Conservation (phyloP, 1,140 invertebrate genomes). For the Globodera rostochiensis region DNA sequence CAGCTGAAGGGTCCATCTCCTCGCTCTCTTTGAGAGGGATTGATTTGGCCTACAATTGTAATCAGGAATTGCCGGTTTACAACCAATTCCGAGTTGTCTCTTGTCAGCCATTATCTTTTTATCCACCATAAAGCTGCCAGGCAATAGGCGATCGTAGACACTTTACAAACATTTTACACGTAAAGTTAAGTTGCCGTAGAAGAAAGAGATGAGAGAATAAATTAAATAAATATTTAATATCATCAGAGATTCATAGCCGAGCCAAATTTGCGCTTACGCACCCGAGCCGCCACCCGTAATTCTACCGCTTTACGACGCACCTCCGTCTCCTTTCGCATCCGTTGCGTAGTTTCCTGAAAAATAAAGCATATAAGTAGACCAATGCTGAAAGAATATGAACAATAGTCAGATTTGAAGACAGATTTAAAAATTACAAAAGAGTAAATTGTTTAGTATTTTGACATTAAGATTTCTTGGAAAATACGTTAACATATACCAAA, state of each 20-base stretch:
- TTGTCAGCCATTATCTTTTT: no score
- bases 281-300: constrained; percentile 3
- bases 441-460: neutral
- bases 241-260: constrained; percentile 14
- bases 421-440: neutral
- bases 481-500: constrained; percentile 5
- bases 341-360: constrained; percentile 3
- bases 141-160: no score
- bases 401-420: neutral
- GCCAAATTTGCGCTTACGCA: constrained; percentile 32
- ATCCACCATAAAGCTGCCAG: no score
- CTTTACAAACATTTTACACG: neutral
- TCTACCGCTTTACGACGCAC: constrained; percentile 8
- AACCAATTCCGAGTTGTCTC: no score
- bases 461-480: neutral
- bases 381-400: neutral
- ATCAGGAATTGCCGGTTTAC: no score
- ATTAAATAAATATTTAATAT: neutral
- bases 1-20: no score
- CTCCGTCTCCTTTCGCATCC: constrained; percentile 13
- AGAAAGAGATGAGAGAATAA: neutral
- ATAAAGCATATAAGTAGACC: neutral
- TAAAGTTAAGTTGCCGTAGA: neutral
- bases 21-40: no score
- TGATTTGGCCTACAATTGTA: no score